Base-by-base conservation (phyloP, 64 coral and sea anemone genomes). In the Dendronephthya gigantea region DNA sequence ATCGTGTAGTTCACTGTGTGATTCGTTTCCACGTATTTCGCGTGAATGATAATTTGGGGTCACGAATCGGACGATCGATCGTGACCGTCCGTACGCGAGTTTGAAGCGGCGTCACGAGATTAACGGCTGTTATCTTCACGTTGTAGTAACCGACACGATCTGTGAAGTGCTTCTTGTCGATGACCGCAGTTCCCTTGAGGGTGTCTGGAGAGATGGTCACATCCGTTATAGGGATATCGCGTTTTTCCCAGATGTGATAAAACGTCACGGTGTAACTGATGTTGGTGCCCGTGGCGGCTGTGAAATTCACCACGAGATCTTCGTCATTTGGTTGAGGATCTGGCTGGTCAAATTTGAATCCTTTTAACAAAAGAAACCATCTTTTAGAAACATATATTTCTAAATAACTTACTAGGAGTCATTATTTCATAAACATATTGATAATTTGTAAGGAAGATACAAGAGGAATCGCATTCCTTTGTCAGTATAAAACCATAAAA, bases 81-180 rank as follows among this genome's bases (percentile, higher is more conserved):
- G 74, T 59, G 25, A 97, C 86, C 4, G 58, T 83, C 12, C 39
- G 15, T 39, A 14, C 69, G 33, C 50, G 35, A 0, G 10, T 35
- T 83, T 97, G 94, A 51, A 68, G 41, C 8, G 62, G 32, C 16
- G 94, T 97, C 9, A 97, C 94, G 79, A 85, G 84, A 76, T 97
- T 97, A 29, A 87, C 68, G 39, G 91, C 91, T 72, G 94, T 97
- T 22, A 90, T 84, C 7, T 51, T 82, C 0, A 97, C 85, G 12
- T 86, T 75, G 39, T 97, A 97, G 23, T 82, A 49, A 17, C 91
- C 94, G 17, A 97, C 83, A 0, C 23, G 40, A 30, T 66, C 14
- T 58, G 92, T 45, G 50, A 90, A 90, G 51, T 48, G 87, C 1
- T 48, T 47, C 49, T 84, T 25, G 22, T 30, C 34, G 50, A 93